Evolutionary conservation across 1,140 invertebrate genomes (phyloP).

Genomic region (Bombus sibiricus): DNA sequence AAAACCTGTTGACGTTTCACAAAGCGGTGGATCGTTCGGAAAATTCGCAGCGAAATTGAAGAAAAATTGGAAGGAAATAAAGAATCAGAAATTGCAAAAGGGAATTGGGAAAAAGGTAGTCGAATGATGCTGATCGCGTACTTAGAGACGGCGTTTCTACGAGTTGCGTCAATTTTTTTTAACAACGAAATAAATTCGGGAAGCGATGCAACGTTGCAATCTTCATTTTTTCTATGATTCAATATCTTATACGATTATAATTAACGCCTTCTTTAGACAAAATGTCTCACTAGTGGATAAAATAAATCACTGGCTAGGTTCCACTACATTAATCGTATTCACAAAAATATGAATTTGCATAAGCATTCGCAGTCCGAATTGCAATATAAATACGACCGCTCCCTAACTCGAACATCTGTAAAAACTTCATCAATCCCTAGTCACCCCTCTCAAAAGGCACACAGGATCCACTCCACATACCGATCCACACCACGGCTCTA

Average conservation of each 20-base stretch:
- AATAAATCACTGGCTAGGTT: not conserved
- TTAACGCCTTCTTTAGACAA: too few species aligned
- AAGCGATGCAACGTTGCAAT: too few species aligned
- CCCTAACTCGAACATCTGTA: not conserved
- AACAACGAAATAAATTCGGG: too few species aligned
- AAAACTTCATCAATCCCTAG: constrained; percentile 4
- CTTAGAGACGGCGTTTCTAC: too few species aligned
- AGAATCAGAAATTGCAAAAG: too few species aligned
- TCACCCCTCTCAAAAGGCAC: not conserved
- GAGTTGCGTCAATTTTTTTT: too few species aligned
- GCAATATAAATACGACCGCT: not conserved
- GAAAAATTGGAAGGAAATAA: too few species aligned
- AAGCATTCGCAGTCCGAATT: not conserved
- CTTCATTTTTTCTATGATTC: too few species aligned
- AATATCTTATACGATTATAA: too few species aligned
- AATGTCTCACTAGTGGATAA: not conserved
- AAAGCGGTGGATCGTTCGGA: not conserved
- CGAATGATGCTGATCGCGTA: too few species aligned
- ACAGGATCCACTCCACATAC: not conserved
- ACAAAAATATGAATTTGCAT: not conserved
- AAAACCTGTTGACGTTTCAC: not conserved
- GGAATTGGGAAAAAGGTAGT: too few species aligned
- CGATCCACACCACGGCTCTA: not conserved
- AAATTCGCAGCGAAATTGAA: too few species aligned
- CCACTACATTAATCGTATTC: not conserved